Percentiles rank a stretch among this genome's conserved stretches.
phyloP scores from a whole-genome alignment of 2,797 vertebrate genomes.

The Australoheros facetus region DNA sequence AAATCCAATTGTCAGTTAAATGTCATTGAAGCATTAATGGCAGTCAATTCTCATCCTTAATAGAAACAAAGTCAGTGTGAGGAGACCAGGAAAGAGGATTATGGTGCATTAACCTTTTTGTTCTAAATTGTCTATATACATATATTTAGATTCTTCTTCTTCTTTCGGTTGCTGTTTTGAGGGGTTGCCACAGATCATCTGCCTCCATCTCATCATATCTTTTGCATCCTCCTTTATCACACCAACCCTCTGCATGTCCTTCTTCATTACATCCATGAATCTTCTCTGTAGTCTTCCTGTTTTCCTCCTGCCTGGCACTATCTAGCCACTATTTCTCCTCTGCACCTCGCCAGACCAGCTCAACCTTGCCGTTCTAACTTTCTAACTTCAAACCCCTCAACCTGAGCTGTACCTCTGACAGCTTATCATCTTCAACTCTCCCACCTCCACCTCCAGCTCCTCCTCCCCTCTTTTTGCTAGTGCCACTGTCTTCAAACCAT shows the following conservation, averaged over 20 bases:
- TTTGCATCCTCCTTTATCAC: background rate
- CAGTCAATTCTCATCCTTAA: background rate
- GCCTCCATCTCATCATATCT: background rate
- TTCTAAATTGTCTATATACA: background rate
- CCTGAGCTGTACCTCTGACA: background rate
- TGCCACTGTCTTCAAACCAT: too few species aligned
- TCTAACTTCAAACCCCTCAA: background rate
- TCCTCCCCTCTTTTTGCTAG: too few species aligned
- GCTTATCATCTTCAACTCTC: too few species aligned
- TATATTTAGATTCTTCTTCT: background rate
- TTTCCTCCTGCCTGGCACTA: background rate
- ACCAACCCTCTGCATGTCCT: background rate
- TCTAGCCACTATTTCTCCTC: background rate
- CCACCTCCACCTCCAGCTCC: too few species aligned
- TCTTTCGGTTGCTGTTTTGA: background rate
- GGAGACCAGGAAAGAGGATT: background rate
- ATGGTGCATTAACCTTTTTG: background rate
- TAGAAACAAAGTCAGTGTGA: slow-evolving; percentile 2
- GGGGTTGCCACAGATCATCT: background rate
- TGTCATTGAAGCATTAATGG: background rate
- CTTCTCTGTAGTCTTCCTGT: background rate
- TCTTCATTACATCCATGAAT: background rate
- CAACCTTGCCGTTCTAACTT: background rate
- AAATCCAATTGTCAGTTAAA: background rate
- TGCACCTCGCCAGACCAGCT: background rate